Percentiles rank a stretch among this genome's conserved stretches.
Evolutionary conservation across 1,140 invertebrate species (phyloP).

Genomic region (Drosophila lowei): DNA sequence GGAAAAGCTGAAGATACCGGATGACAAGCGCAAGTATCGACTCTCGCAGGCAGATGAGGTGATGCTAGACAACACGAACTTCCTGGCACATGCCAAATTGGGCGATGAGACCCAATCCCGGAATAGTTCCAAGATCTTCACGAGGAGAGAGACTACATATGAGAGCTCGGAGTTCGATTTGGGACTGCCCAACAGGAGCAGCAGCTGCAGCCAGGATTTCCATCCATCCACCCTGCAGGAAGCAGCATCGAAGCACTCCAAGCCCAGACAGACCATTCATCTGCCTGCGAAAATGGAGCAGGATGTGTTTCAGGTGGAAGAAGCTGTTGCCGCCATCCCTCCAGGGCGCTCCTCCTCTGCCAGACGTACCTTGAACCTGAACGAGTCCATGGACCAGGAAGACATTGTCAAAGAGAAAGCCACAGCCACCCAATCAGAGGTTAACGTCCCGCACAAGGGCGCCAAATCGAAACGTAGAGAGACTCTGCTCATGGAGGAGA

Average conservation of each 20-base stretch:
- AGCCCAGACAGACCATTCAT: conserved; percentile 1
- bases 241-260: neutral
- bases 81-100: conserved; percentile 59
- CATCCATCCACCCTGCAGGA: too few species aligned
- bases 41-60: conserved; percentile 64
- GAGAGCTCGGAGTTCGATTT: conserved; percentile 43
- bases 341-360: too few species aligned
- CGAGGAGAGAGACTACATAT: conserved; percentile 51
- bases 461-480: conserved; percentile 16
- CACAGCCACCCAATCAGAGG: neutral
- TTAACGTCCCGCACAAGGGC: too few species aligned
- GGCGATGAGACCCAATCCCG: conserved; percentile 65
- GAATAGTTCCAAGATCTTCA: conserved; percentile 55
- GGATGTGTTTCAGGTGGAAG: neutral
- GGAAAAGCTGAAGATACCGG: neutral
- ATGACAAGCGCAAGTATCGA: conserved; percentile 46
- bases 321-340: neutral
- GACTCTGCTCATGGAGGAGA: conserved; percentile 35
- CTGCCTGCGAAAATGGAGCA: conserved; percentile 8
- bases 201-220: neutral
- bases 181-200: conserved; percentile 4
- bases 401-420: too few species aligned
- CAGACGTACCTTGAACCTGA: conserved; percentile 16
- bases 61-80: conserved; percentile 68
- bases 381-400: conserved; percentile 16